phyloP scores from a whole-genome alignment of 2,888 invertebrate species.

The Balanococcus diminutus region DNA sequence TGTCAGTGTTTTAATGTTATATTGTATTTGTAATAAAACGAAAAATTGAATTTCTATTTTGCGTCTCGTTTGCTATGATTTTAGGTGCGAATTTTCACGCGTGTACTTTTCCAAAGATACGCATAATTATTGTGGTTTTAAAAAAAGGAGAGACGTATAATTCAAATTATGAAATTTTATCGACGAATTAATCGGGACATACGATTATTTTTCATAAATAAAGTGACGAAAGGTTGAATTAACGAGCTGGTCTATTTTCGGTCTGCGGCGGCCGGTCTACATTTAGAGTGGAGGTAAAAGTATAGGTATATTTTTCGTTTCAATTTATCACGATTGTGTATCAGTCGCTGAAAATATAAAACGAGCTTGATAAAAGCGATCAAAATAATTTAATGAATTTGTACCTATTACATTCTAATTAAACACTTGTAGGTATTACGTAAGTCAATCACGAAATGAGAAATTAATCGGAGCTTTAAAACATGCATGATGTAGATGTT shows the following conservation, averaged over 20 bases:
- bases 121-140: no score
- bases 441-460: not conserved
- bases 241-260: not conserved
- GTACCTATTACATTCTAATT: not conserved
- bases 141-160: not conserved
- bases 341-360: not conserved
- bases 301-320: not conserved
- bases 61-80: not conserved
- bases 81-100: not conserved
- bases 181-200: not conserved
- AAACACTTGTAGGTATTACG: not conserved
- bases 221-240: not conserved
- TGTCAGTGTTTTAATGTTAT: constrained; percentile 55
- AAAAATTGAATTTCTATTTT: not conserved
- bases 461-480: not conserved
- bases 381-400: constrained; percentile 11
- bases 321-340: not conserved
- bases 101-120: not conserved
- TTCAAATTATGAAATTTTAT: not conserved
- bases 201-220: not conserved
- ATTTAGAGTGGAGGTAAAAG: not conserved
- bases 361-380: not conserved
- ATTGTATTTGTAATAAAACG: constrained; percentile 37
- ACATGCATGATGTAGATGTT: not conserved
- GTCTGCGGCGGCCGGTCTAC: not conserved